Conservation (phyloP, 1,140 invertebrate species). For the Portunus trituberculatus region DNA sequence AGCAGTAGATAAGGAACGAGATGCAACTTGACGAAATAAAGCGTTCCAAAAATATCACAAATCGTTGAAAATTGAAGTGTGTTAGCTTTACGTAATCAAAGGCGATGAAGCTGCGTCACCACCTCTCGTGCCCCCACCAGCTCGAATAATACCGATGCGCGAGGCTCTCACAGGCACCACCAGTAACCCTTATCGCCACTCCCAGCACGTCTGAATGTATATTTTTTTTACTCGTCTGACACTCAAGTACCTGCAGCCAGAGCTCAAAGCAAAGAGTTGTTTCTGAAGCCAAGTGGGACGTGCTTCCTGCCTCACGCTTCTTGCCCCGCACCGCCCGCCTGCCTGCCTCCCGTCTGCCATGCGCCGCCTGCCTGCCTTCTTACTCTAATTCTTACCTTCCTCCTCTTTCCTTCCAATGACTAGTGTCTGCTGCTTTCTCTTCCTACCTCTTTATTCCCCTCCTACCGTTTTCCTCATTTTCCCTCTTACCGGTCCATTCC, state of each 20-base stretch:
- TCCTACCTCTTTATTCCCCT: background rate
- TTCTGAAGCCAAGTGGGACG: background rate
- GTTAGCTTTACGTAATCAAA: too few relatives aligned
- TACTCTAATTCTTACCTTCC: background rate
- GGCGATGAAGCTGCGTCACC: background rate
- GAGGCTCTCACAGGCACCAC: background rate
- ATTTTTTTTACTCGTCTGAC: background rate
- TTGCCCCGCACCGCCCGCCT: background rate
- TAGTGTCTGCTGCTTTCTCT: background rate
- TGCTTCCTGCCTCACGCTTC: background rate
- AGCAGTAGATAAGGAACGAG: background rate
- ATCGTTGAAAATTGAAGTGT: too few relatives aligned
- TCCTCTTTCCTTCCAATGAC: background rate
- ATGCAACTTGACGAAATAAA: background rate
- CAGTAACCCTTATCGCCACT: background rate
- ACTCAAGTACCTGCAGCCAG: background rate
- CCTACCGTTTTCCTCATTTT: too few relatives aligned
- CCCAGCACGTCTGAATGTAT: background rate
- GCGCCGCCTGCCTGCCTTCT: background rate
- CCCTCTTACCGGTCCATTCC: too few relatives aligned
- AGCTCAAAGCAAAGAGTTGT: background rate
- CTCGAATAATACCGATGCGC: too few relatives aligned
- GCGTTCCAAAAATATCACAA: too few relatives aligned
- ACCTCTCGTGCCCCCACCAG: background rate
- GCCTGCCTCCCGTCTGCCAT: background rate